Percentiles rank a stretch among this genome's conserved stretches.
Conservation (phyloP, 2,113 vertebrate genomes). For the Rhynchomys soricoides region DNA sequence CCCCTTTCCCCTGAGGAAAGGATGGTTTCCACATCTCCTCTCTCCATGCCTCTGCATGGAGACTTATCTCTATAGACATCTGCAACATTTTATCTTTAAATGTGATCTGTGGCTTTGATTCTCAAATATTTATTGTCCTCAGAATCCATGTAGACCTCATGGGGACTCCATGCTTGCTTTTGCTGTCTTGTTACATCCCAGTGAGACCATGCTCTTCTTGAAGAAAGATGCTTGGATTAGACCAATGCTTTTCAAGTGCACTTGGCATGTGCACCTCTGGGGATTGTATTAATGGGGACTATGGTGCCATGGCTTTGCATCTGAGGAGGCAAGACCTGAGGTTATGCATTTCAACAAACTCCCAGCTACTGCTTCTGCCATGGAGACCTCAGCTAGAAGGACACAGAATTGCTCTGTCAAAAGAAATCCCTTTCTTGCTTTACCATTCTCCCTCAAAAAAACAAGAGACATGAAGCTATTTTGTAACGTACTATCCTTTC, state of each 20-base stretch:
- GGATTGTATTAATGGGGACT: no score
- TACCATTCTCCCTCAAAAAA: neutral
- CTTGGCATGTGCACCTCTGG: neutral
- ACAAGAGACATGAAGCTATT: neutral
- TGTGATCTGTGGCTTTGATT: neutral
- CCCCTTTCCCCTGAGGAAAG: fast-evolving
- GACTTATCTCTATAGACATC: neutral
- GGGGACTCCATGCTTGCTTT: neutral
- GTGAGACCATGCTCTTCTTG: neutral
- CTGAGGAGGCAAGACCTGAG: neutral
- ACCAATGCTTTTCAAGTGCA: neutral
- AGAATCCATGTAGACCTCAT: fast-evolving
- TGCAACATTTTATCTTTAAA: neutral
- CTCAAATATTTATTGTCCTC: neutral
- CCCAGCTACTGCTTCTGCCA: neutral
- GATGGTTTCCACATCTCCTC: neutral
- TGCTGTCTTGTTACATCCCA: neutral
- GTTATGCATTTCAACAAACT: neutral
- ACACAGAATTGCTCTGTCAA: neutral
- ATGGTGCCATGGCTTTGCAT: neutral
- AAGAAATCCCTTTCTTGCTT: neutral
- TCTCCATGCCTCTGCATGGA: fast-evolving
- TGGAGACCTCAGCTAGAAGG: no score
- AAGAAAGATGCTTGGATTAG: neutral
- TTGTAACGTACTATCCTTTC: neutral